Base-by-base conservation (phyloP, 2,113 vertebrate species). In the Tychaedon coryphoeus region DNA sequence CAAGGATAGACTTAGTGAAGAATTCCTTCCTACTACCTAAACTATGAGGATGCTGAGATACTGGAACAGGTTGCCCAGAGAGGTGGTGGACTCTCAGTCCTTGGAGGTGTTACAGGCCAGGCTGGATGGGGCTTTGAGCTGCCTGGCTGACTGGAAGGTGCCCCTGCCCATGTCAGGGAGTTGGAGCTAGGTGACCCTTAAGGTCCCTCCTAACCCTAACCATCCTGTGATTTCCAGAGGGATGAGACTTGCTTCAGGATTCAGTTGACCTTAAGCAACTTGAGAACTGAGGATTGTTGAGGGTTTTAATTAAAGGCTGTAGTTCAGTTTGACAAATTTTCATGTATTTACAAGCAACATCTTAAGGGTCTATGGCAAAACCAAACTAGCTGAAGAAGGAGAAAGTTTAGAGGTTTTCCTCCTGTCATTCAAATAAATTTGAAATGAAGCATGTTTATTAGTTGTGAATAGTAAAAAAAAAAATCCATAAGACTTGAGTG, bases 291-390 rank as follows among this genome's bases (percentile, higher is more conserved):
- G 45, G 40, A n/a, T 16, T 65, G 71, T 38, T 5, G 1, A 72
- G 36, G 48, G 45, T 43, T 47, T 79, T 92, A 71, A 90, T 92
- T 85, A 88, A 75, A 94, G 60, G 24, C 57, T 34, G 8, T 38
- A 28, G 51, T 53, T 91, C 45, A 33, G 26, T 83, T 57, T 18
- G 24, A 88, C 79, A 67, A 61, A 31, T 74, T 88, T 88, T 67
- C 51, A 56, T 54, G 4, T 31, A 81, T 84, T 85, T 61, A 72
- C 40, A 65, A 79, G 53, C 33, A 77, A 12, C 45, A 74, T 51
- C 51, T 81, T 3, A 3, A 65, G 36, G 36, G 48, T 89, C 89
- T 89, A 36, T 3, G 65, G 58, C 42, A 58, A 67, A 75, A 85
- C 16, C 20, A 85, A 93, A 70, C 38, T 7, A 3, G 22, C 33